Base-by-base conservation (phyloP, 2,113 vertebrate genomes). In the Chlorodrepanis virens region DNA sequence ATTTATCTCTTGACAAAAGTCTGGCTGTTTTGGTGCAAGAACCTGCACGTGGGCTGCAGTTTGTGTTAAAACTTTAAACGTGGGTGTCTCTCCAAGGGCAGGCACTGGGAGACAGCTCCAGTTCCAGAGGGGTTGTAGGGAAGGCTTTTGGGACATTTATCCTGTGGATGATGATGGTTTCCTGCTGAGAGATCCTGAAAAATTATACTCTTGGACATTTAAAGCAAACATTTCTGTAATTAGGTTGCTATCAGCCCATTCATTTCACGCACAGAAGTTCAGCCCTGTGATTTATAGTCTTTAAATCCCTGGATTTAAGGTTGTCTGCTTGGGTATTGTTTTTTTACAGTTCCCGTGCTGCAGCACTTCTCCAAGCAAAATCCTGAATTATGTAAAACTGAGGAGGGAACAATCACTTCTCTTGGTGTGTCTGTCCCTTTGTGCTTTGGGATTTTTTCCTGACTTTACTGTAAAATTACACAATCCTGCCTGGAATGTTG, bases 131-230 rank as follows among this genome's bases (percentile, higher is more conserved):
- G 3, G 14, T 75, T 74, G 29, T 20, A 35, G 49, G 61, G 33
- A 81, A 82, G 22, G 31, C 59, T 89, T 81, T 92, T 93, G 80
- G 71, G 90, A 40, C 67, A 77, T 86, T 97, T 69, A n/a, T 83
- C 64, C 5, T 33, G 49, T 40, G 76, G 20, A 5, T 82, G 83
- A 44, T 97, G 91, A 64, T 81, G 83, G 39, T 63, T 63, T 93
- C 81, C 87, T 93, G 79, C 93, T 89, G 80, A 64, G 91, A 92
- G 72, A 94, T 21, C 87, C 87, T 93, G 92, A 93, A 93, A 97
- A 97, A 90, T 28, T 13, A 90, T 50, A 27, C 45, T 47, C 59
- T 39, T 68, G 88, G 85, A 95, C 88, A 71, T 84, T 65, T 57
- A 76, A 93, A 80, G 86, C 64, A 97, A 95, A 93, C 92, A 68